Base-by-base conservation (phyloP, 1,140 invertebrate species). In the Pogonus chalceus region DNA sequence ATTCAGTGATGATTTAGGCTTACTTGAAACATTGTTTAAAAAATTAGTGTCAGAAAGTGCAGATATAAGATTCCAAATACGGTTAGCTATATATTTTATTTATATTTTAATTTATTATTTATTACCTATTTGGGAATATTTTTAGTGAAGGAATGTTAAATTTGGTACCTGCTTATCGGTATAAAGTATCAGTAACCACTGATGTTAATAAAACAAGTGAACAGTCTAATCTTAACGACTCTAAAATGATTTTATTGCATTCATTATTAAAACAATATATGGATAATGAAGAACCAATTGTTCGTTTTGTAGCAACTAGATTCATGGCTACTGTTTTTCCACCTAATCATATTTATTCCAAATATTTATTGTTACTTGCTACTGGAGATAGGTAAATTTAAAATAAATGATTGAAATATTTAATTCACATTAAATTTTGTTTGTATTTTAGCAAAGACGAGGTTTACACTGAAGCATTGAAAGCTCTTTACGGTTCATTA, bases 281-380 rank as follows among this genome's bases (percentile, higher is more conserved):
- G 58, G 77, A 80, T 51, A 80, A 79, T 21, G 75, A 81, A 23
- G 81, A 87, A 58, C 71, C 79, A 0, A 85, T 87, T 69, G 82
- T 87, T 2, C 73, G 91, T 56, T 85, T 88, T 65, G 82, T 90
- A 18, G 85, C 88, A 20, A 88, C 90, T 55, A 79, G 89, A 55
- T 92, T 91, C 69, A 79, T 88, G 1, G 81, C 84, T 1, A 81
- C 79, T 16, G 83, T 93, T 46, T 96, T 92, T 70, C 84, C 86
- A 2, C 72, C 80, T 23, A 78, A 88, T 61, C 87, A 92, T 68
- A 79, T 88, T 1, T 82, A 88, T 1, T 88, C 90, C 1, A 76
- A 90, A 59, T 93, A 88, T 66, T 72, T 93, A 14, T 71, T 96
- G 26, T 71, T 96, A n/a, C 65, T 92, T 20, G 88, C 90, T 10